Percentiles rank a stretch among this genome's conserved stretches.
These are phyloP conservation scores for Lithophane ornitopus DNA, from an alignment of 2,888 invertebrate genomes.

Conservation along the genomic window DNA sequence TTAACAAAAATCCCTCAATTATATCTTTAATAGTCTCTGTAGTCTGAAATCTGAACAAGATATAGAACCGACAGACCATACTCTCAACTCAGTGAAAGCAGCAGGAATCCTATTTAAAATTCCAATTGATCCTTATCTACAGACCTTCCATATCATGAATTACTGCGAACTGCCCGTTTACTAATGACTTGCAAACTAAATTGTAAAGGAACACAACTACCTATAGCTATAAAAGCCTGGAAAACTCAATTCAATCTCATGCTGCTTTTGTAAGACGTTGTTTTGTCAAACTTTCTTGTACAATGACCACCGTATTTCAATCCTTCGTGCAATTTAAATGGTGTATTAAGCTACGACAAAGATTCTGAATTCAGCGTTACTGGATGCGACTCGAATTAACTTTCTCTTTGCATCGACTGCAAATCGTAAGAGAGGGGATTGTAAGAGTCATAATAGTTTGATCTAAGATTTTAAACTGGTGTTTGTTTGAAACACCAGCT, in stretches of 20 bases:
- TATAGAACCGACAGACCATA: neutral
- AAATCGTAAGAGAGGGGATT: neutral
- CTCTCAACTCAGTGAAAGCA: neutral
- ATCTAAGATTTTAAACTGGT: neutral
- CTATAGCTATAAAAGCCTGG: neutral
- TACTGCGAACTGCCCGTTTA: slow-evolving; percentile 2
- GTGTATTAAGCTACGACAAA: neutral
- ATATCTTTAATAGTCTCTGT: neutral
- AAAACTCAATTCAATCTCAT: slow-evolving; percentile 28
- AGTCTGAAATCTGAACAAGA: neutral
- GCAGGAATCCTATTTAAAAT: neutral
- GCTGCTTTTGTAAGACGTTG: slow-evolving; percentile 24
- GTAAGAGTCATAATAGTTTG: neutral
- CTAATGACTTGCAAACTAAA: slow-evolving; percentile 36
- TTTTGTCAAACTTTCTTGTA: slow-evolving; percentile 28
- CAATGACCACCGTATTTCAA: slow-evolving; percentile 30
- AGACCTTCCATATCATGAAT: slow-evolving; percentile 8
- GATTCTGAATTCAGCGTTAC: slow-evolving; percentile 16
- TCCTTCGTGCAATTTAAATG: slow-evolving; percentile 19
- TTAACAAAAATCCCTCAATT: neutral
- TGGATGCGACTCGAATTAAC: slow-evolving; percentile 23
- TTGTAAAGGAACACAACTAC: slow-evolving; percentile 11
- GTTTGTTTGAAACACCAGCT: neutral
- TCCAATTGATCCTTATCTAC: slow-evolving; percentile 8
- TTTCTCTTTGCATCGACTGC: slow-evolving; percentile 23